phyloP scores from a whole-genome alignment of 1,140 invertebrate genomes.

The Drosophila melanogaster region Release_6_plus_ISO1_MT NT_033777.3:25908501-25909000 shows the following conservation, averaged over 20 bases:
- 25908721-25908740: slow-evolving; percentile 27
- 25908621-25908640: slow-evolving; percentile 18
- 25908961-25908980: slow-evolving; percentile 44
- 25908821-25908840: slow-evolving; percentile 64
- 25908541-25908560: slow-evolving; percentile 28
- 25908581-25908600: slow-evolving; percentile 14
- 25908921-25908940: slow-evolving; percentile 64
- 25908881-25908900: slow-evolving; percentile 20
- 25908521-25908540: slow-evolving; percentile 6
- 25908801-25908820: slow-evolving; percentile 19
- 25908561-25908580: slow-evolving; percentile 19
- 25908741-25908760: slow-evolving; percentile 34
- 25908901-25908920: slow-evolving; percentile 71
- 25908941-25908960: slow-evolving; percentile 50
- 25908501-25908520: slow-evolving; percentile 2
- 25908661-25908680: slow-evolving; percentile 45
- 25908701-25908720: slow-evolving; percentile 62
- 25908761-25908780: slow-evolving; percentile 61
- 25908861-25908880: not conserved
- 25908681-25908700: slow-evolving; percentile 46
- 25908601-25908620: slow-evolving; percentile 48
- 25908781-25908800: slow-evolving; percentile 46
- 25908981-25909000: slow-evolving; percentile 73
- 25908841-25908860: slow-evolving; percentile 64
- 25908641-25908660: slow-evolving; percentile 58